Conservation (phyloP, 1,140 invertebrate genomes). For the Patella vulgata region DNA sequence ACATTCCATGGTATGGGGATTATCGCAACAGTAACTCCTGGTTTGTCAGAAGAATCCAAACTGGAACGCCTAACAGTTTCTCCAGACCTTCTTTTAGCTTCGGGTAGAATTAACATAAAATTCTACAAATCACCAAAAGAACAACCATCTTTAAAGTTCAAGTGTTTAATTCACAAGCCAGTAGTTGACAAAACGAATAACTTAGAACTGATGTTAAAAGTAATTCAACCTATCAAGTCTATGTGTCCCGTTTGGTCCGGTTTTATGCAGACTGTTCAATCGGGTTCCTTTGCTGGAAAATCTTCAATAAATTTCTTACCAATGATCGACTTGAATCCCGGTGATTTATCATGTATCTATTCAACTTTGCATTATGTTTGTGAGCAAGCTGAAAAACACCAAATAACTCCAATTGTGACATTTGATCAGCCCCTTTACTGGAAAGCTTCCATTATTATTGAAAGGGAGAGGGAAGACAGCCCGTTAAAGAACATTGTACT, state of each 20-base stretch:
- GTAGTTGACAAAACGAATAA: not conserved
- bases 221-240: conserved; percentile 5
- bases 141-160: not conserved
- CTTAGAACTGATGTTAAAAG: conserved; percentile 8
- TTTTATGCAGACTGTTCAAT: conserved; percentile 17
- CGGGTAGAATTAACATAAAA: no score
- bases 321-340: conserved; percentile 52
- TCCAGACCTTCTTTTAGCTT: conserved; percentile 1
- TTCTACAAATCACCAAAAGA: not conserved
- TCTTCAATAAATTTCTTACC: conserved; percentile 36
- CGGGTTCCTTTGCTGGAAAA: conserved; percentile 25
- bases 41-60: not conserved
- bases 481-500: conserved; percentile 10
- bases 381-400: conserved; percentile 22
- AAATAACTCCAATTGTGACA: conserved; percentile 38
- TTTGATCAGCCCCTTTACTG: conserved; percentile 47
- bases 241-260: conserved; percentile 15
- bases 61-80: not conserved
- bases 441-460: conserved; percentile 30
- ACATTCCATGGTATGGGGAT: conserved; percentile 45
- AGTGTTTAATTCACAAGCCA: not conserved
- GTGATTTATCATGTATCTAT: conserved; percentile 44
- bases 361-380: conserved; percentile 48
- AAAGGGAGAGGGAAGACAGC: conserved; percentile 14
- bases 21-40: conserved; percentile 27